These are phyloP conservation scores for Pionites leucogaster DNA, from an alignment of 2,113 vertebrate genomes.

Conservation along the genomic window DNA sequence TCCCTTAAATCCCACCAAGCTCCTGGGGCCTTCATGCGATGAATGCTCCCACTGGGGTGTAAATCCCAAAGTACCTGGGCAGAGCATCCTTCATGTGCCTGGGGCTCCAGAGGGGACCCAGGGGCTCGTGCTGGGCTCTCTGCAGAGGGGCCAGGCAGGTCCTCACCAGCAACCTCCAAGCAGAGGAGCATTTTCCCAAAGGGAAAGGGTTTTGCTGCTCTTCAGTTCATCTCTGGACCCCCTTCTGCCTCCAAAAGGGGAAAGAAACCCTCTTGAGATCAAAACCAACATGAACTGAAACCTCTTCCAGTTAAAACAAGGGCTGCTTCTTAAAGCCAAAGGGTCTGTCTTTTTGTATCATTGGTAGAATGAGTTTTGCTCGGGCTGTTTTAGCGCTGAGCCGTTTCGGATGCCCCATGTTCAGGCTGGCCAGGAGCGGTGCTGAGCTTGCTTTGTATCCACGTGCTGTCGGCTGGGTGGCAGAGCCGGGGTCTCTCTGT, in stretches of 20 bases:
- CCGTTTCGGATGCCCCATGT: rapidly evolving
- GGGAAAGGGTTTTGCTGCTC: neutral
- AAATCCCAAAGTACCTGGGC: neutral
- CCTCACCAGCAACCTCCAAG: neutral
- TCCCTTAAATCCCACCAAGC: neutral
- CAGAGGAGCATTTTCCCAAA: neutral
- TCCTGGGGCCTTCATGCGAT: neutral
- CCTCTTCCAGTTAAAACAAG: conserved; percentile 35
- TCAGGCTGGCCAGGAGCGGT: neutral
- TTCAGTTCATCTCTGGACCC: neutral
- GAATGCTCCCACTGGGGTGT: rapidly evolving
- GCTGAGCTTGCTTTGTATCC: neutral
- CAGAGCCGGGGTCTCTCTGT: neutral
- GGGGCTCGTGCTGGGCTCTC: rapidly evolving
- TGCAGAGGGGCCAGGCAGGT: neutral
- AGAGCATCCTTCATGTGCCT: neutral
- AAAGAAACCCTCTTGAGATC: neutral
- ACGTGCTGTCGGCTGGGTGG: neutral
- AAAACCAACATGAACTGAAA: neutral
- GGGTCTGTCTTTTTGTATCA: neutral
- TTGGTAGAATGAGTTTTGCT: neutral
- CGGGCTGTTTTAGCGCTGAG: neutral
- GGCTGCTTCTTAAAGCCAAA: conserved; percentile 24
- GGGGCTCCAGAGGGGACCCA: neutral
- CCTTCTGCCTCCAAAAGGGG: neutral